phyloP scores from a whole-genome alignment of 2,113 vertebrate species.

The Erythrocebus patas region DNA sequence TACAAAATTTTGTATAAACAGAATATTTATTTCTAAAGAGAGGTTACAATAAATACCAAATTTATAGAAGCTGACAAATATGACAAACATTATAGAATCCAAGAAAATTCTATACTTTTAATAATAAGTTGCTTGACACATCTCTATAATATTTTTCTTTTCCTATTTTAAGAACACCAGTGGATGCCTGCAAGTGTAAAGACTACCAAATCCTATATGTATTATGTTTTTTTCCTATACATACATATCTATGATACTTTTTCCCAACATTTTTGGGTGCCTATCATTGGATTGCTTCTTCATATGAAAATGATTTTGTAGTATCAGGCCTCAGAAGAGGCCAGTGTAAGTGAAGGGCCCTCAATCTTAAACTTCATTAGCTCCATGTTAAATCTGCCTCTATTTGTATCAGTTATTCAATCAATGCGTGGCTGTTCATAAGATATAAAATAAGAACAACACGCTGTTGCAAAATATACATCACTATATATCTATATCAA shows the following conservation, averaged over 20 bases:
- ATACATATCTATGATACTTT: neutral
- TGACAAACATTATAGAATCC: neutral
- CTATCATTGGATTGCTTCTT: neutral
- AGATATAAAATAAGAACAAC: neutral
- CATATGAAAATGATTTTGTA: neutral
- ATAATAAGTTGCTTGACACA: neutral
- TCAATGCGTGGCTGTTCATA: neutral
- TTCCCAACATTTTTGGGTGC: neutral
- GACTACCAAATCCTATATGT: neutral
- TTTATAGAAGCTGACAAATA: neutral
- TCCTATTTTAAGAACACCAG: neutral
- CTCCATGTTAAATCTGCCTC: neutral
- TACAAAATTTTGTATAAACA: neutral
- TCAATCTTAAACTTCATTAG: neutral
- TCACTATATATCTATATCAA: neutral
- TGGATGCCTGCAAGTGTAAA: neutral
- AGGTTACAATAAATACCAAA: neutral
- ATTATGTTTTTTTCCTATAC: neutral
- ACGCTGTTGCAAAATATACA: neutral
- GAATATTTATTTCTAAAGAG: neutral
- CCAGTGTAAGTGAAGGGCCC: neutral
- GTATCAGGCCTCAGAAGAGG: neutral
- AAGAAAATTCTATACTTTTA: neutral
- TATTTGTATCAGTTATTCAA: neutral
- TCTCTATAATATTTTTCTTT: neutral